Conservation (phyloP, 2,888 invertebrate genomes). For the Euphydryas editha region DNA sequence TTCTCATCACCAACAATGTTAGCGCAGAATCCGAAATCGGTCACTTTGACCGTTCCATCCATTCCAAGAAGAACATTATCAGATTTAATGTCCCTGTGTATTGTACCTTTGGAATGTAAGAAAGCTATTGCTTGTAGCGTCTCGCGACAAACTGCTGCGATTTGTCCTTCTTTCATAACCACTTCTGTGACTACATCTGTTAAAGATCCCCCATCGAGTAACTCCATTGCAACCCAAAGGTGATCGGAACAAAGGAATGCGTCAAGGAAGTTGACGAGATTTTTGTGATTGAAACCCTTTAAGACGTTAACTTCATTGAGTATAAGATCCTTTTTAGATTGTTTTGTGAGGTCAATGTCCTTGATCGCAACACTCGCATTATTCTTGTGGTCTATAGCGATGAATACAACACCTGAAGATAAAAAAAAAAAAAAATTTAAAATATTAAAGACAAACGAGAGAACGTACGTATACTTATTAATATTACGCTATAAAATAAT, state of each 20-base stretch:
- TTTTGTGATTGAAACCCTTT: slow-evolving; percentile 95
- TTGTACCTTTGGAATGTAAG: slow-evolving; percentile 94
- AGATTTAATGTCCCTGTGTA: slow-evolving; percentile 98
- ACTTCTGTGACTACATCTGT: slow-evolving; percentile 99
- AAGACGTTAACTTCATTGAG: slow-evolving; percentile 97
- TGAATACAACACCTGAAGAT: slow-evolving; percentile 92
- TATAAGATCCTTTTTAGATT: slow-evolving; percentile 97
- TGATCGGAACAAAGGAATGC: slow-evolving; percentile 96
- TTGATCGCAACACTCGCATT: slow-evolving; percentile 95
- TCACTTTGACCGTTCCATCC: slow-evolving; percentile 95
- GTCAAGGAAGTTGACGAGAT: slow-evolving; percentile 97
- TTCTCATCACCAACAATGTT: slow-evolving; percentile 97
- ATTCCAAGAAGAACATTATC: slow-evolving; percentile 97
- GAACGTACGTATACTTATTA: too few species aligned
- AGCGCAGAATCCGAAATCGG: slow-evolving; percentile 99
- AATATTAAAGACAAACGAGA: too few species aligned
- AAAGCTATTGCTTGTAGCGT: slow-evolving; percentile 93
- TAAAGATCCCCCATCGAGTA: slow-evolving; percentile 96
- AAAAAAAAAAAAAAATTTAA: too few species aligned
- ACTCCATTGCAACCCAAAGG: slow-evolving; percentile 98
- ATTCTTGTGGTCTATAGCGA: slow-evolving; percentile 90
- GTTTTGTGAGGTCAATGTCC: slow-evolving; percentile 96
- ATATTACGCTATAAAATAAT: too few species aligned
- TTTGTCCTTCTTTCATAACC: slow-evolving; percentile 98
- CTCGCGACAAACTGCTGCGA: slow-evolving; percentile 96